These are phyloP conservation scores for Gymnocheta viridis DNA, from an alignment of 2,888 invertebrate species.

Conservation along the genomic window DNA sequence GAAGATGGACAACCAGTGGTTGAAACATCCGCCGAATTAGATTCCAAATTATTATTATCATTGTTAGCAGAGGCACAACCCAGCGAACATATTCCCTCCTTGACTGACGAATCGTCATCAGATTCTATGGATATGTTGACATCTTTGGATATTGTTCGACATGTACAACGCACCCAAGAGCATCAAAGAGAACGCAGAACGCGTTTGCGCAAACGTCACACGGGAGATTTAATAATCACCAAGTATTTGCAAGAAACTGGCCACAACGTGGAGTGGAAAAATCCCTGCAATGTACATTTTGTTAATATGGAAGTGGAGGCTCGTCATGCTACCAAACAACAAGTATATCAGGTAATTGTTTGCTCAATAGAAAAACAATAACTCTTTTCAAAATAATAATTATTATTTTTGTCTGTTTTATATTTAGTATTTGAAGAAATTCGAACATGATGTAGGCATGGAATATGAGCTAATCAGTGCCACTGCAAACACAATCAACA, in stretches of 20 bases:
- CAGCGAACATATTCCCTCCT: not conserved
- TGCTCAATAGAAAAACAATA: not conserved
- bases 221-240: constrained; percentile 68
- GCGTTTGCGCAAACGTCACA: constrained; percentile 74
- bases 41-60: constrained; percentile 43
- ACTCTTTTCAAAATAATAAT: not conserved
- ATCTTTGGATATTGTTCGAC: constrained; percentile 51
- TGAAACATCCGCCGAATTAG: constrained; percentile 41
- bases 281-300: constrained; percentile 77
- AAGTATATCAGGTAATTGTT: constrained; percentile 39
- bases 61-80: not conserved
- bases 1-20: not conserved
- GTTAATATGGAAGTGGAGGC: constrained; percentile 45
- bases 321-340: constrained; percentile 7
- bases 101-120: constrained; percentile 11
- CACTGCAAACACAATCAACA: constrained; percentile 69
- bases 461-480: constrained; percentile 65
- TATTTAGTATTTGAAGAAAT: constrained; percentile 69
- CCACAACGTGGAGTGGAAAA: constrained; percentile 76
- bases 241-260: constrained; percentile 54
- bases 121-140: constrained; percentile 42
- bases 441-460: constrained; percentile 66
- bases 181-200: constrained; percentile 56
- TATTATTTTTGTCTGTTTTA: not conserved
- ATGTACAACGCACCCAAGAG: constrained; percentile 18